Evolutionary conservation across 2,113 vertebrate species (phyloP), one percentile per base, ranked within the genome.

Genomic region (Sinocyclocheilus maitianheensis): DNA sequence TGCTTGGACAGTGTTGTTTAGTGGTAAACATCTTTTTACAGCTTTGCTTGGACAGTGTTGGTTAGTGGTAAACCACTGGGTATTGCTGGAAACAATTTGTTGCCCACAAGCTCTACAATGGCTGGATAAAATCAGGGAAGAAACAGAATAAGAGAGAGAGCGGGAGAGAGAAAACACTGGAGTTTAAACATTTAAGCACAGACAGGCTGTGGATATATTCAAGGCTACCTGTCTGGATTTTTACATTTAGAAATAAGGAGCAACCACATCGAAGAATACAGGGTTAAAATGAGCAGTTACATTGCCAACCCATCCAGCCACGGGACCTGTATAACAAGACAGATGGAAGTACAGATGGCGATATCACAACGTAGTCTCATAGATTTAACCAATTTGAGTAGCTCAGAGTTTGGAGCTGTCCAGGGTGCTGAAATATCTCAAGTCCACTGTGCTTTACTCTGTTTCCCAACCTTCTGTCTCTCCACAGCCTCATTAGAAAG

Each of bases 61-160:
- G 48, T 43, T 71, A 43, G 77, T 12, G 20, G 51, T 80, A 30
- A 75, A 84, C 77, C 58, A 63, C 40, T 14, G 55, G 77, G 37
- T 81, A 20, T 65, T 24, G n/a, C 58, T 67, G 20, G 74, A 77
- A 84, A 46, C 72, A 40, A 80, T 67, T 78, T 51, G 20, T 24
- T 84, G 67, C 77, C 69, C 60, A 86, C 76, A 40, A 71, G n/a
- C 62, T 87, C 76, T 84, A 79, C 78, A 88, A 79, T 71, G 77
- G 37, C 72, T 83, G 78, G 48, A 75, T 83, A 30, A 86, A 87
- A 78, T 86, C 67, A 85, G 37, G 40, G 30, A 24, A 53, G 18
- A n/a, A 26, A n/a, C 26, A 62, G 30, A 30, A 75, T 58, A 72
- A 53, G 48, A 67, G 20, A 11, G 43, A 12, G 18, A 60, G 67